phyloP scores from a whole-genome alignment of 2,797 vertebrate species.

The Pampus argenteus region DNA sequence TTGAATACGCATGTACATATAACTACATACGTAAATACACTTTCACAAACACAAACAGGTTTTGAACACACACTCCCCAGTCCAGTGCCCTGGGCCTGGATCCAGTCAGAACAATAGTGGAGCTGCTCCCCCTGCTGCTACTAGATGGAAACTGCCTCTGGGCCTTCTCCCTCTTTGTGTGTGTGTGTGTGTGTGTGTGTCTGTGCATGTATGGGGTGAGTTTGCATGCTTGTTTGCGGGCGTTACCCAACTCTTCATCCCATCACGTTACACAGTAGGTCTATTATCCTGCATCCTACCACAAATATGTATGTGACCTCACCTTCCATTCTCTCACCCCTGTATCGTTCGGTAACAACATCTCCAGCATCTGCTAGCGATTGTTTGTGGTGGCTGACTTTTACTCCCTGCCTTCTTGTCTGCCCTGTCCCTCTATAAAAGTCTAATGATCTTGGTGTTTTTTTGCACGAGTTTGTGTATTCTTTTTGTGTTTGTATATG shows the following conservation, averaged over 20 bases:
- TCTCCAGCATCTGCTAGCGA: constrained; percentile 70
- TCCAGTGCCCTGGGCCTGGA: constrained; percentile 60
- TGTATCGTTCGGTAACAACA: constrained; percentile 46
- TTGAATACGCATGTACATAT: constrained; percentile 20
- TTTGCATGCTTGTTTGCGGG: constrained; percentile 31
- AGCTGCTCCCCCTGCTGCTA: constrained; percentile 98
- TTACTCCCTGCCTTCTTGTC: constrained; percentile 77
- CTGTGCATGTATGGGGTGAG: constrained; percentile 10
- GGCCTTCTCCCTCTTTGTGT: constrained; percentile 50
- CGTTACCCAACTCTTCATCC: constrained; percentile 31
- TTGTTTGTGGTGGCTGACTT: constrained; percentile 75
- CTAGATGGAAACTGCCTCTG: constrained; percentile 85
- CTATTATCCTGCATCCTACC: constrained; percentile 68
- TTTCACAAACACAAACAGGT: neutral
- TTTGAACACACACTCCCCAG: constrained; percentile 34
- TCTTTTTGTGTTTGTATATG: constrained; percentile 16
- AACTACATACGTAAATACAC: constrained; percentile 16
- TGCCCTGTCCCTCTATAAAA: constrained; percentile 85
- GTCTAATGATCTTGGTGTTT: constrained; percentile 86
- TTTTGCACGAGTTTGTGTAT: constrained; percentile 12
- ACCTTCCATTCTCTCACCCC: constrained; percentile 69
- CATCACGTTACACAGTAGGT: constrained; percentile 64
- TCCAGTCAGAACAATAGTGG: constrained; percentile 90
- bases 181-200: constrained; percentile 10
- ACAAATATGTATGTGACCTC: constrained; percentile 76